Base-by-base conservation (phyloP, 2,113 vertebrate species). In the Glareola pratincola region DNA sequence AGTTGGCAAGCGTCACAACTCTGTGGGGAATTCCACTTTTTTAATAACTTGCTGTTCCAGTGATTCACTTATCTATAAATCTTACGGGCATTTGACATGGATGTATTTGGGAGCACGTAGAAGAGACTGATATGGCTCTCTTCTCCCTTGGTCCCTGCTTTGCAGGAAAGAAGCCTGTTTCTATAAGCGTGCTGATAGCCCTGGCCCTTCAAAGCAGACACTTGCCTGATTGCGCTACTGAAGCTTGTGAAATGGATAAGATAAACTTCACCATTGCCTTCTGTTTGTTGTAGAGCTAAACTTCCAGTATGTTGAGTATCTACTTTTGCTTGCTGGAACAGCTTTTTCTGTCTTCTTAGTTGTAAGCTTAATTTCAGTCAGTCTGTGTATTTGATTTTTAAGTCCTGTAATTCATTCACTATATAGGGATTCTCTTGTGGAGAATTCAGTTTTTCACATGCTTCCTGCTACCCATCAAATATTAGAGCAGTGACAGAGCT, bases 181-280 rank as follows among this genome's bases (percentile, higher is more conserved):
- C 60, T 84, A 0, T 47, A 67, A n/a, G n/a, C 50, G 5, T 2
- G 1, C 12, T 62, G 6, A 22, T 6, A 63, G 43, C 37, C 37
- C 32, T 54, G 60, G 80, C 62, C 32, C 45, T 80, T 71, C 73
- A 20, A 29, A 21, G 76, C 50, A 72, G 73, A 23, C 3, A 2
- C 22, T 77, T 66, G 69, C 18, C 63, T 62, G 34, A 16, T 67
- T 69, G 50, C 79, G 59, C 62, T 16, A 14, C 26, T 60, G 81
- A 63, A 92, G 50, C 45, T 60, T 37, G 34, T 73, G n/a, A 45
- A 64, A 17, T 45, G 41, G 59, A 45, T 81, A 62, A 72, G 78
- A 67, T 56, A 37, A 26, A 41, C n/a, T 29, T 78, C 29, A 47
- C 47, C 12, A 18, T 41, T 27, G 21, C 48, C 15, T 74, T 86